Base-by-base conservation (phyloP, 2,113 vertebrate species). In the Thalassarche chlororhynchos region DNA sequence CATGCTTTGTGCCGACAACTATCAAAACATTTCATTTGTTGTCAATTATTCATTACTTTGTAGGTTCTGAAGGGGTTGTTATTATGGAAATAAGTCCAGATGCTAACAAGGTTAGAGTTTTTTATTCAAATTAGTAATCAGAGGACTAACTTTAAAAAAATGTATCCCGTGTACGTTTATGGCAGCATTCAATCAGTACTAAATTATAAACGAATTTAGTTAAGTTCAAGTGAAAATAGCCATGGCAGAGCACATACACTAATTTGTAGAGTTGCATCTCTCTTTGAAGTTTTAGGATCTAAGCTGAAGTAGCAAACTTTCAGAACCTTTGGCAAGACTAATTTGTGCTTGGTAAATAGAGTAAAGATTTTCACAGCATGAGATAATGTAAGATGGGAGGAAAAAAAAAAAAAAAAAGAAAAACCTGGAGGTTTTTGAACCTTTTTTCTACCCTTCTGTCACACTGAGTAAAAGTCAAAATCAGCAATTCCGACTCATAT, bases 11-110 rank as follows among this genome's bases (percentile, higher is more conserved):
- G 98, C 98, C 98, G 98, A 99, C 98, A 98, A 99, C 99, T 99
- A 99, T 99, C 99, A 99, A 99, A 99, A 99, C 99, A 99, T 99
- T 99, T 99, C 99, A 99, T 99, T 99, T 99, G 99, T 99, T 99
- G 99, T 99, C 99, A 99, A 99, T 99, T 99, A 99, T 99, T 99
- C 99, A 99, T 99, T 97, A 99, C 99, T 99, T 99, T 99, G 99
- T 99, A 99, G 99, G 99, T 99, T 99, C 99, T 99, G 99, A 99
- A 99, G 99, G 99, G 99, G 98, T 99, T 98, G 98, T 99, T 99
- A 99, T 99, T 99, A 99, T 99, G 99, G 98, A 99, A 99, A 99
- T 99, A 98, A 99, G 99, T 98, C 97, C 98, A 98, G 98, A 99
- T 99, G 99, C 99, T 99, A 99, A 99, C 99, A 99, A 99, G 99